These are phyloP conservation scores for Machimus atricapillus DNA, from an alignment of 2,888 invertebrate genomes.

Conservation along the genomic window DNA sequence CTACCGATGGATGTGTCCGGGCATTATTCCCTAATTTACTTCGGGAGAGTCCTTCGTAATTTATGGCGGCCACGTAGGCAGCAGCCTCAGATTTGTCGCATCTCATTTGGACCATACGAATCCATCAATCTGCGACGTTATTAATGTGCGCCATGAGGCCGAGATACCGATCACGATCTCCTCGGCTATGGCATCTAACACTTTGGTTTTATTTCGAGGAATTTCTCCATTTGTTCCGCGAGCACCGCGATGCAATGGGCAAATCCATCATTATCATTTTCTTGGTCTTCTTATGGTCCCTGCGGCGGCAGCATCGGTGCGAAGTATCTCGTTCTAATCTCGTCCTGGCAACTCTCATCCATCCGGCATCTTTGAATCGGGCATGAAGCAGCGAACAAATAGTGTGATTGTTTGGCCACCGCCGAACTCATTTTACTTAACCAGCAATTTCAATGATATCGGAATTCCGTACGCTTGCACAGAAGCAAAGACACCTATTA, in stretches of 20 bases:
- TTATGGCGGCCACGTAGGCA: neutral
- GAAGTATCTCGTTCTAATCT: neutral
- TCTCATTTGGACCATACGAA: neutral
- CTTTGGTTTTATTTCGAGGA: conserved; percentile 12
- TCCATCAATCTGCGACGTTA: conserved; percentile 35
- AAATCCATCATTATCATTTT: neutral
- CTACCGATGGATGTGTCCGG: neutral
- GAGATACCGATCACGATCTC: conserved; percentile 39
- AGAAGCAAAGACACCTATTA: conserved; percentile 14
- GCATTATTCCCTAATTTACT: neutral
- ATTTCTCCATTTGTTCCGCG: neutral
- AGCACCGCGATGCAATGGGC: neutral
- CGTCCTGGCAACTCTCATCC: neutral
- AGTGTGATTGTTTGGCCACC: neutral
- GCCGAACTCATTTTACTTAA: conserved; percentile 6
- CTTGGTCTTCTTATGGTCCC: neutral
- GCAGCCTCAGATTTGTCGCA: neutral
- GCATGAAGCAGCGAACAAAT: neutral
- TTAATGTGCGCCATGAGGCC: conserved; percentile 29
- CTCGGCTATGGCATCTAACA: conserved; percentile 14
- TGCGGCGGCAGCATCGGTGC: neutral
- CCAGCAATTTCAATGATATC: neutral
- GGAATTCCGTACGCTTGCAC: neutral
- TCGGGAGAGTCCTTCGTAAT: conserved; percentile 2
- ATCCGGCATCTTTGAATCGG: neutral